Conservation (phyloP, 2,797 vertebrate genomes). For the Pempheris klunzingeri region DNA sequence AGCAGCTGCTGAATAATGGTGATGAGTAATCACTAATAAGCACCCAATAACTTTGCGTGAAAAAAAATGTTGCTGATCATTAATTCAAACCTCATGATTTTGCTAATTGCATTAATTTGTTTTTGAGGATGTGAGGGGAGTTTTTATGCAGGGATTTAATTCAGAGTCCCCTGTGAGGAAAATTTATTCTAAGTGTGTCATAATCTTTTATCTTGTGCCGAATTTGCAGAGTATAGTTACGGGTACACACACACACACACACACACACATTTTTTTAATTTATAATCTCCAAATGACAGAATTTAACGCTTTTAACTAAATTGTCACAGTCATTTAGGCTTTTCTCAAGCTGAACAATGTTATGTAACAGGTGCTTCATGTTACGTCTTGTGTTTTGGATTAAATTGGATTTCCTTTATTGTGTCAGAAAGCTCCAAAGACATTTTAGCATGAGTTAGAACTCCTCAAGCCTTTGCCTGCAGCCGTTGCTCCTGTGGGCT, state of each 20-base stretch:
- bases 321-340: conserved; percentile 24
- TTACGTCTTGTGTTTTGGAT: conserved; percentile 30
- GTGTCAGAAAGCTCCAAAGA: conserved; percentile 20
- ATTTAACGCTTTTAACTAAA: conserved; percentile 28
- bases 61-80: conserved; percentile 51
- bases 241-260: conserved; percentile 16
- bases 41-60: conserved; percentile 58
- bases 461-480: conserved; percentile 25
- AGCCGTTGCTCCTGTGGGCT: conserved; percentile 42
- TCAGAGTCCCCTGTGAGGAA: conserved; percentile 43
- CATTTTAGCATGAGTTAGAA: conserved; percentile 25
- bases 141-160: conserved; percentile 59
- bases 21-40: conserved; percentile 64
- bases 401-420: conserved; percentile 39
- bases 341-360: conserved; percentile 15
- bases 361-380: conserved; percentile 7
- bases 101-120: conserved; percentile 67
- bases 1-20: conserved; percentile 59
- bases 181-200: conserved; percentile 46
- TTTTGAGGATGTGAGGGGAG: conserved; percentile 40
- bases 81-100: conserved; percentile 65
- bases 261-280: no score
- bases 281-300: conserved; percentile 43
- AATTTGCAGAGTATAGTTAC: conserved; percentile 35
- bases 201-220: conserved; percentile 39